Base-by-base conservation (phyloP, 2,113 vertebrate species). In the Vulpes vulpes region DNA sequence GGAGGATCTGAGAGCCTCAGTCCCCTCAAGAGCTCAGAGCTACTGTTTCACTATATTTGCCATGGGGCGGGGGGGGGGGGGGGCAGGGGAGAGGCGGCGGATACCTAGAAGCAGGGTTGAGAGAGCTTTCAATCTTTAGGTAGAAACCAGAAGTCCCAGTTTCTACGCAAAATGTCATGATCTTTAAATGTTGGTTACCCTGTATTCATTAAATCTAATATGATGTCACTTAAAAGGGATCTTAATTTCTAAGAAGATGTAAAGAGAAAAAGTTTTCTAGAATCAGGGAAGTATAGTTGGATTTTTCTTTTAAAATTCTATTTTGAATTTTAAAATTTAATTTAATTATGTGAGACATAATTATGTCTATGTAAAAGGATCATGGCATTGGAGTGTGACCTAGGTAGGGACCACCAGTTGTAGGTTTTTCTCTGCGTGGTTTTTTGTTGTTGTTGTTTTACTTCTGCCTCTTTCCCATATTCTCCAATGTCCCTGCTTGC, bases 191-290 rank as follows among this genome's bases (percentile, higher is more conserved):
- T 32, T 64, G 17, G 53, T 25, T 20, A 22, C 15, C 27, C 38
- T 65, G 0, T n/a, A 55, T 65, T 89, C 62, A 55, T 64, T 7
- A 87, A 55, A 51, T 74, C 88, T 76, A 32, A 89, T 53, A 81
- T 8, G 10, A 7, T n/a, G 16, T 27, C 11, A 9, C 19, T 92
- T 51, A 65, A 79, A 32, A 82, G 32, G 30, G 32, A 53, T 59
- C 83, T 89, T 80, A n/a, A 57, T 87, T 86, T 91, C 79, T 87
- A n/a, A 92, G 92, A 89, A 73, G 11, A 73, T 59, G 5, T 25
- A 32, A 35, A 57, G 74, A 23, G 32, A 38, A 78, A n/a, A 55
- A 51, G 11, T 17, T 89, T 90, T 60, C 35, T 55, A 55, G 49
- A 73, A 78, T 71, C 43, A 53, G 8, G 80, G 1, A 92, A 81